Conservation (phyloP, 2,797 vertebrate species). For the Characodon lateralis region DNA sequence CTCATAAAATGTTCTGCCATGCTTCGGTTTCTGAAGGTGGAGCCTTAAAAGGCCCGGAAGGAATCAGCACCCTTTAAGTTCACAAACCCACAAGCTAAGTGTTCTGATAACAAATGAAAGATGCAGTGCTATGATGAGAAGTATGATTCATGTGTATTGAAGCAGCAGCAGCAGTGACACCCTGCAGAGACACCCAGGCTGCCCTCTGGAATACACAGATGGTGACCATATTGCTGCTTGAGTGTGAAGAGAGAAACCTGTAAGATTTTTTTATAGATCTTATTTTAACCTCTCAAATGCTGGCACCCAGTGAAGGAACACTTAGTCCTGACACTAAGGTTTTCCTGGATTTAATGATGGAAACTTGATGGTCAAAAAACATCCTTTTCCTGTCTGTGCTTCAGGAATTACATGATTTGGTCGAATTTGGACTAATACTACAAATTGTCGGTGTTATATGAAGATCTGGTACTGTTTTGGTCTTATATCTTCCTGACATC, state of each 20-base stretch:
- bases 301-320: conserved; percentile 16
- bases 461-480: not conserved
- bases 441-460: not conserved
- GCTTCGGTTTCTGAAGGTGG: not conserved
- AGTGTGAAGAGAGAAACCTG: conserved; percentile 1
- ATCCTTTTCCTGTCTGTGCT: not conserved
- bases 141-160: conserved; percentile 55
- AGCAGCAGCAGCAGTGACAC: conserved; percentile 23
- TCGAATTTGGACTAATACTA: not conserved
- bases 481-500: not conserved
- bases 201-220: conserved; percentile 42
- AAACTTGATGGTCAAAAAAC: not conserved
- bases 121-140: conserved; percentile 15
- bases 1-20: not conserved
- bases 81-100: not conserved
- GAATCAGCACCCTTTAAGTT: not conserved
- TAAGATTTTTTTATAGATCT: not conserved
- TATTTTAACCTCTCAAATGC: conserved; percentile 12
- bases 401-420: not conserved
- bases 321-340: not conserved
- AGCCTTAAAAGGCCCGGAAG: not conserved
- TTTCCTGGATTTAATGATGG: not conserved
- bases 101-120: conserved; percentile 17
- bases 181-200: conserved; percentile 23
- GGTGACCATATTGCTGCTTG: conserved; percentile 41